Evolutionary conservation across 2,113 vertebrate genomes (phyloP), one percentile per base, ranked within the genome.

Genomic region (Nibea coibor): DNA sequence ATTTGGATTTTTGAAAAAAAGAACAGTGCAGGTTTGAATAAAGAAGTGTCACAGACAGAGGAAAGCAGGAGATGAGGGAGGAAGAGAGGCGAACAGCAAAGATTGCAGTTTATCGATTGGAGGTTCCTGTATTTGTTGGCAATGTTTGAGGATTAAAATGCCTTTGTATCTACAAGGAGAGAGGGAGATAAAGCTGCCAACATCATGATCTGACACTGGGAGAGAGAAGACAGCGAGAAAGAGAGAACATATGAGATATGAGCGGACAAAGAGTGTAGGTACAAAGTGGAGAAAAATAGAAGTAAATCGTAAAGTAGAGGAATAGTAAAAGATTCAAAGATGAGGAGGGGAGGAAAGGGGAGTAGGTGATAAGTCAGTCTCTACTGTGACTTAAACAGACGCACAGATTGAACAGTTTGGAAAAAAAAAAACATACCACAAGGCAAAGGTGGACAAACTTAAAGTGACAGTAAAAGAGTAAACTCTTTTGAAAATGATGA

Each of bases 91-190:
- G 28, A 71, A 75, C 42, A 3, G 56, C 20, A 50, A 68, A 62
- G 48, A 85, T 68, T 39, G 9, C 16, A 66, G 56, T 64, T 85
- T 53, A 85, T 84, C 3, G 64, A 86, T 75, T 3, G 3, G 43
- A 79, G 28, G 67, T 72, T 86, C n/a, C 76, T 75, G 59, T 68
- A 83, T 80, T 75, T 84, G 43, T 81, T 68, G 64, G 68, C 26
- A 56, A 43, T 75, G 74, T 72, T 75, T 82, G 62, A 80, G 67
- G 72, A 80, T 80, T 85, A 75, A 80, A 86, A 56, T 4, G 2
- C 31, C 28, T 86, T 76, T 85, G 70, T 78, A 61, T 69, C 50
- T 66, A 45, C 72, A 68, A 82, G 31, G 14, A 70, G 45, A 69
- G 64, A 39, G n/a, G 26, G 47, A 72, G 35, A 61, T 78, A 75